Evolutionary conservation across 2,797 vertebrate genomes (phyloP), one percentile per base, ranked within the genome.

Genomic region (Coregonus suidteri): DNA sequence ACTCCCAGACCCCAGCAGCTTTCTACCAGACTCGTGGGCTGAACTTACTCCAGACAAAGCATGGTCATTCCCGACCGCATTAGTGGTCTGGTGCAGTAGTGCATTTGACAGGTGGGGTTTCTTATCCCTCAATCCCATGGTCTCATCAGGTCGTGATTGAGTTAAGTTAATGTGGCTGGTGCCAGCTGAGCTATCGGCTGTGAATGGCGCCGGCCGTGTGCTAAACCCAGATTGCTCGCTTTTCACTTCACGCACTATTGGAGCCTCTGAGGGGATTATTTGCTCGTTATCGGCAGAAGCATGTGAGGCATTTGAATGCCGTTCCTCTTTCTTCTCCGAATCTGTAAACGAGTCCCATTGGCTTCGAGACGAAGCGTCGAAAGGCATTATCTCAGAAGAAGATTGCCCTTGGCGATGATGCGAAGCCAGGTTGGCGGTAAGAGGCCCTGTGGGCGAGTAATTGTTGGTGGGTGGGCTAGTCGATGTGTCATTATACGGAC

Each of bases 181-280:
- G 74, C 67, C 79, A 88, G 86, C 72, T 85, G 85, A 88, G 84
- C 76, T 80, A 79, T 87, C 85, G 81, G 82, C 78, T 83, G 78
- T 59, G 30, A 87, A 77, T 31, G 71, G 37, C n/a, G 25, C n/a
- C 16, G n/a, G 14, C 72, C 16, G 9, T 52, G 75, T 75, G 77
- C 83, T 83, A 47, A 79, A 70, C 79, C 76, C 71, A 79, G 82
- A 90, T 81, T 83, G 85, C 87, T 86, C 4, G 25, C 35, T 80
- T 77, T 77, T 86, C 64, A 56, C 85, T 82, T 82, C 15, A 66
- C 82, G 88, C 78, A 83, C 85, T 77, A 79, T 78, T 80, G 82
- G 82, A 82, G 84, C 64, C 72, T 74, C 71, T 54, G 56, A 76
- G 80, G 84, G 81, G 88, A 79, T 78, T 47, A 80, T 81, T 75